phyloP scores from a whole-genome alignment of 1,140 invertebrate species.

The Drosophila quadrilineata region DNA sequence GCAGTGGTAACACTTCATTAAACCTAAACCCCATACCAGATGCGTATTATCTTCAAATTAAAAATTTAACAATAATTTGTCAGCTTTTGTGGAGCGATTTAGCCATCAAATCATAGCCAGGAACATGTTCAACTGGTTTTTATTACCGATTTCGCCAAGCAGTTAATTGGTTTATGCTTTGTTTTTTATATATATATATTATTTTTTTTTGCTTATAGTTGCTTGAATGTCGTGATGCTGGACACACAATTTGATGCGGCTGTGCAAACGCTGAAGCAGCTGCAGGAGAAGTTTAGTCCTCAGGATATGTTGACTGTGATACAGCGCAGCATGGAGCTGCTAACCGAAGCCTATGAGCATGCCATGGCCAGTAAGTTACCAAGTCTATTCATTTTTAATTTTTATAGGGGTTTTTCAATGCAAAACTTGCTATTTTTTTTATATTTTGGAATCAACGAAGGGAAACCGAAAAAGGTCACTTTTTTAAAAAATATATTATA shows the following conservation, averaged over 20 bases:
- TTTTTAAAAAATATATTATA: neutral
- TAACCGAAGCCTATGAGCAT: conserved; percentile 71
- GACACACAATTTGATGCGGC: conserved; percentile 60
- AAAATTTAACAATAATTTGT: conserved; percentile 13
- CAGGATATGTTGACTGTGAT: conserved; percentile 80
- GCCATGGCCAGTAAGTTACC: conserved; percentile 50
- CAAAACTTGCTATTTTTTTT: too few species aligned
- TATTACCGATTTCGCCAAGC: neutral
- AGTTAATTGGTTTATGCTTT: neutral
- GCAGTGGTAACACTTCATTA: conserved; percentile 2
- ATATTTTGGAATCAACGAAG: too few species aligned
- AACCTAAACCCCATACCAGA: too few species aligned
- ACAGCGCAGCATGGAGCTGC: conserved; percentile 72
- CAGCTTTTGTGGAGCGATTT: neutral
- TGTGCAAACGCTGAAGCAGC: conserved; percentile 65
- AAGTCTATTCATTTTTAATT: neutral
- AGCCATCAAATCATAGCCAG: too few species aligned
- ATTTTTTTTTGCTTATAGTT: conserved; percentile 29
- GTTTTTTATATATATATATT: neutral
- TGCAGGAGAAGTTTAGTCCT: conserved; percentile 79
- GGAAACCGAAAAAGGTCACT: too few species aligned
- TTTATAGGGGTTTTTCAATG: too few species aligned
- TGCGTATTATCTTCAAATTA: neutral
- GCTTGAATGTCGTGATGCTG: conserved; percentile 59
- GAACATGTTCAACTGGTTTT: conserved; percentile 11